Percentiles rank a stretch among this genome's conserved stretches.
These are phyloP conservation scores for Drosophila malerkotliana DNA, from an alignment of 1,140 invertebrate genomes.

Conservation along the genomic window DNA sequence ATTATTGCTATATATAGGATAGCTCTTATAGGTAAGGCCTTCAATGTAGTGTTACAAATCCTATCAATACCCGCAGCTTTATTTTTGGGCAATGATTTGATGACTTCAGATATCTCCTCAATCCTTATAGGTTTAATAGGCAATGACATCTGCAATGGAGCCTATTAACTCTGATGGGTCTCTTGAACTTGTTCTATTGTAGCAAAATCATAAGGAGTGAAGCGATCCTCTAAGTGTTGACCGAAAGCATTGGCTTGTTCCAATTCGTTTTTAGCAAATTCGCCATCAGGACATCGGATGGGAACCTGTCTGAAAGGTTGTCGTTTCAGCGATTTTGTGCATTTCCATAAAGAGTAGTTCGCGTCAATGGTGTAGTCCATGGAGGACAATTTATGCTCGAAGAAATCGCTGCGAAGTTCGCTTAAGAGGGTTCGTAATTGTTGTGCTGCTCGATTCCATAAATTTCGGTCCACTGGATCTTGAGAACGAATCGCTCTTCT, in stretches of 20 bases:
- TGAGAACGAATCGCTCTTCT: not conserved
- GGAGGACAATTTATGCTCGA: conserved; percentile 23
- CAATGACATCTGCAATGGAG: too few relatives aligned
- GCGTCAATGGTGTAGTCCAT: conserved; percentile 21
- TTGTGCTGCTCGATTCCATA: conserved; percentile 12
- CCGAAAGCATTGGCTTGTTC: conserved; percentile 14
- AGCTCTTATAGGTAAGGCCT: not conserved
- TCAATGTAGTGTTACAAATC: conserved; percentile 7
- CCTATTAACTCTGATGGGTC: not conserved
- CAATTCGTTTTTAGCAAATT: not conserved
- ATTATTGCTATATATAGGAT: conserved; percentile 2
- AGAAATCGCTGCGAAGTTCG: conserved; percentile 16
- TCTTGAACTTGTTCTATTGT: not conserved
- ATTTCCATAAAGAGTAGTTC: conserved; percentile 28
- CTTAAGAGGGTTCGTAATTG: conserved; percentile 7
- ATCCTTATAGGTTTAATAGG: too few relatives aligned
- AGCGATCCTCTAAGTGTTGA: not conserved
- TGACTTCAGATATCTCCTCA: conserved; percentile 4
- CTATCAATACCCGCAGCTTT: conserved; percentile 6
- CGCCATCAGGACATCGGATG: conserved; percentile 1
- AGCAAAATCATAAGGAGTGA: not conserved
- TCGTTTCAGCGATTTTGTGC: not conserved
- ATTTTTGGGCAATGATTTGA: not conserved
- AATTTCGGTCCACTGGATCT: conserved; percentile 4
- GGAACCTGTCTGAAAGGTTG: not conserved